Conservation (phyloP, 2,888 invertebrate species). For the Idaea straminata region DNA sequence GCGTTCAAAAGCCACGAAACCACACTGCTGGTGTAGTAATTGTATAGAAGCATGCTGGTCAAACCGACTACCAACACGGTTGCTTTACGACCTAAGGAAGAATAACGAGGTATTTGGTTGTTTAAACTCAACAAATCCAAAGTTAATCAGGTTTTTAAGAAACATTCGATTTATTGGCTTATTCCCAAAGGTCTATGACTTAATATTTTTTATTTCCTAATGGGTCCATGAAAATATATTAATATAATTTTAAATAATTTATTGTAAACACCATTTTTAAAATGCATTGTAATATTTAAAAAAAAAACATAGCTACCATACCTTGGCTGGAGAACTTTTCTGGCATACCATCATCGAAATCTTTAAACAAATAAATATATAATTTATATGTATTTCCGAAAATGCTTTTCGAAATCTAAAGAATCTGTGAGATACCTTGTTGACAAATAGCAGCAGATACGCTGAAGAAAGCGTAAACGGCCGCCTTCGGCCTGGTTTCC, state of each 20-base stretch:
- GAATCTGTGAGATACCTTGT: conserved; percentile 44
- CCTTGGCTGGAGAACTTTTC: conserved; percentile 4
- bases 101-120: not conserved
- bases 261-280: no score
- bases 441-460: conserved; percentile 66
- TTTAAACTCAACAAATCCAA: no score
- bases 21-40: conserved; percentile 82
- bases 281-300: no score
- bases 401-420: not conserved
- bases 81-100: conserved; percentile 50
- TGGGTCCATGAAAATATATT: no score
- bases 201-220: no score
- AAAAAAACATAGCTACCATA: no score
- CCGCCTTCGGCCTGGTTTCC: conserved; percentile 51
- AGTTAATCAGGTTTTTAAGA: no score
- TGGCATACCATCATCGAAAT: conserved; percentile 1
- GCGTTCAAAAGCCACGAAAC: conserved; percentile 80
- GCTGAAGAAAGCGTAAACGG: conserved; percentile 54
- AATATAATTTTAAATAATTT: no score
- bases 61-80: conserved; percentile 58
- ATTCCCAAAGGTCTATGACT: no score
- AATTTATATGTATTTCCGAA: not conserved
- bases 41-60: conserved; percentile 75
- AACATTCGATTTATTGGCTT: no score
- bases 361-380: not conserved